Evolutionary conservation across 2,113 vertebrate genomes (phyloP).

Genomic region (Neopipo cinnamomea): DNA sequence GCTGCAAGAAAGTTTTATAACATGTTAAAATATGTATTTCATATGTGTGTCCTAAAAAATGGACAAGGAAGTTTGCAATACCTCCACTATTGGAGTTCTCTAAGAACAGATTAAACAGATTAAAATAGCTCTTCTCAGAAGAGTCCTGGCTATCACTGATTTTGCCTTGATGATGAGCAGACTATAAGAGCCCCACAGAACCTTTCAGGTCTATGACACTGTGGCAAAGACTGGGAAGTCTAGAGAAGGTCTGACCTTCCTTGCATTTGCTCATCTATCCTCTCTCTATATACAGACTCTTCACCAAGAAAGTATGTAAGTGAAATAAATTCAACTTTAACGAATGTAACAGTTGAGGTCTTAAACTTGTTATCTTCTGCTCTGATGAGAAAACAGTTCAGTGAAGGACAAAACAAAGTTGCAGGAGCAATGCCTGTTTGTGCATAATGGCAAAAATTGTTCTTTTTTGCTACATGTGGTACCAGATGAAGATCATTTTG

Average conservation of each 20-base stretch:
- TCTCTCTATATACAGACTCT: not conserved
- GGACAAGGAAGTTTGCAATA: not conserved
- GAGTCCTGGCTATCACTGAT: not conserved
- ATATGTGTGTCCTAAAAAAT: not conserved
- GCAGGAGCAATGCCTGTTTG: not conserved
- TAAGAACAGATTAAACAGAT: not conserved
- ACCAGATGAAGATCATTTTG: not conserved
- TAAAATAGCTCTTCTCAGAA: not conserved
- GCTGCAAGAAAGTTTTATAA: not conserved
- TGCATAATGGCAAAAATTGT: not conserved
- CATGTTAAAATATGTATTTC: not conserved
- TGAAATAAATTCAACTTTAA: not conserved
- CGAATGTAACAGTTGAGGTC: not conserved
- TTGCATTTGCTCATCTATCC: not conserved
- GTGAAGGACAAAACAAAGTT: not conserved
- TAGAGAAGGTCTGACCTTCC: not conserved
- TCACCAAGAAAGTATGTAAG: not conserved
- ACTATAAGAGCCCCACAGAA: not conserved
- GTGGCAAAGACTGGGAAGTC: not conserved
- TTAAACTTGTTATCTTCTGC: not conserved
- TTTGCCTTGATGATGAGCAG: not conserved
- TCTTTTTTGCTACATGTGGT: not conserved
- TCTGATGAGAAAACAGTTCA: not conserved
- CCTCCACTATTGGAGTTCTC: not conserved
- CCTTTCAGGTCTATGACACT: not conserved